Conservation (phyloP, 2,888 invertebrate species). For the Chloroclysta siterata region DNA sequence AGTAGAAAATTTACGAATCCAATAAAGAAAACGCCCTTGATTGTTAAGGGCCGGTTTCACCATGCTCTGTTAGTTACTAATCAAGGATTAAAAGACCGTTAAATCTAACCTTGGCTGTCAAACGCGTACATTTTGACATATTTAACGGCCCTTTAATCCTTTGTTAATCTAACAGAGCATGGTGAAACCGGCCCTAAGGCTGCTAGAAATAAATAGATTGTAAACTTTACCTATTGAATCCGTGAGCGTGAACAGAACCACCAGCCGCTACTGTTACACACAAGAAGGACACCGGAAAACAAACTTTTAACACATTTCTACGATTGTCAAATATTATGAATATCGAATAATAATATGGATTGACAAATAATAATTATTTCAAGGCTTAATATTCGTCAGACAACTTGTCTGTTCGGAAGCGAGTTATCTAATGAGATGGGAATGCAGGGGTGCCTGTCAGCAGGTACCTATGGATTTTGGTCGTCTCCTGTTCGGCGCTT, state of each 20-base stretch:
- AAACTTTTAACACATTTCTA: neutral
- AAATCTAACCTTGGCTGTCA: too few species aligned
- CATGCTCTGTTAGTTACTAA: too few species aligned
- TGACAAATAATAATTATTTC: neutral
- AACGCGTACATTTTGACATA: too few species aligned
- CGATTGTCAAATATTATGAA: too few species aligned
- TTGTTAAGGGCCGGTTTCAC: too few species aligned
- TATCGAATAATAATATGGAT: too few species aligned
- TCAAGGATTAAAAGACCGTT: too few species aligned
- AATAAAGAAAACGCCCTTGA: too few species aligned
- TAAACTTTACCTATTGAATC: neutral
- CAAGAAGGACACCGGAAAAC: neutral
- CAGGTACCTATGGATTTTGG: conserved; percentile 9
- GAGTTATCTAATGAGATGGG: conserved; percentile 13
- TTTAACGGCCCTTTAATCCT: too few species aligned
- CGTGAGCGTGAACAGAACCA: neutral
- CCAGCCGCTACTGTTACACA: neutral
- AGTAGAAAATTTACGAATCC: too few species aligned
- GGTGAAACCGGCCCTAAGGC: too few species aligned
- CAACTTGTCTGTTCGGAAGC: conserved; percentile 6
- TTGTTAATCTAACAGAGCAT: too few species aligned
- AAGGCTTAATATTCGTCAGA: neutral
- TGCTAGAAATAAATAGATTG: neutral
- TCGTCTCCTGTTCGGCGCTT: conserved; percentile 15
- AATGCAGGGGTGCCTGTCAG: neutral